Evolutionary conservation across 2,888 invertebrate species (phyloP), one percentile per base, ranked within the genome.

Genomic region (Diachrysia chrysitis): DNA sequence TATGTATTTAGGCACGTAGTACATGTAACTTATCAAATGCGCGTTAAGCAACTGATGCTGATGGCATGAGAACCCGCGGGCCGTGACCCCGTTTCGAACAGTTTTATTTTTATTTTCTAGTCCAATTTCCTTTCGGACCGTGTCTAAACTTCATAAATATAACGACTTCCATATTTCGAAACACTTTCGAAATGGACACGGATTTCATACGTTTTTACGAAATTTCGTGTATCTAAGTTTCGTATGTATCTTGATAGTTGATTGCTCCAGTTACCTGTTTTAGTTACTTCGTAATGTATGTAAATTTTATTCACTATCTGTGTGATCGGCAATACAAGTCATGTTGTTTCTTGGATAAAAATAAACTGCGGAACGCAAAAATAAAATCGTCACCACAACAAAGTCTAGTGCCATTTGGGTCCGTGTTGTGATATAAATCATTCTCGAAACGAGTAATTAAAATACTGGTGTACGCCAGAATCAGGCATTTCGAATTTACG

Each of bases 381-480:
- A 73, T 76, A 77, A 81, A 85, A 82, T 79, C 73, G 56, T 73
- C 77, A 78, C 70, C 76, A 76, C 81, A 74, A 69, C 72, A 73
- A 72, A 68, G 72, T 74, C 71, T 79, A 78, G 74, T 78, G 82
- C 76, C 81, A 82, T 82, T 78, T 73, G 76, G 81, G 84, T 78
- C 76, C 82, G 82, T 82, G 83, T 83, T 85, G 82, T 85, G 86
- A 85, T 85, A 93, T 95, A 94, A 95, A 95, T 95, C 95, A 95
- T 95, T 91, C 90, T 85, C 87, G 86, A 93, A 94, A 93, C 93
- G 90, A 94, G 93, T 95, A 95, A 95, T 95, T 95, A 95, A 95
- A 95, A 95, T 90, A 91, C 92, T 93, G 90, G 89, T 91, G 90
- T 87, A 91, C 87, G 89, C 90, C 92, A 90, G 91, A 93, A 94